Base-by-base conservation (phyloP, 30 jellyfish, hydroid and myxozoan species). In the Clytia hemisphaerica region DNA sequence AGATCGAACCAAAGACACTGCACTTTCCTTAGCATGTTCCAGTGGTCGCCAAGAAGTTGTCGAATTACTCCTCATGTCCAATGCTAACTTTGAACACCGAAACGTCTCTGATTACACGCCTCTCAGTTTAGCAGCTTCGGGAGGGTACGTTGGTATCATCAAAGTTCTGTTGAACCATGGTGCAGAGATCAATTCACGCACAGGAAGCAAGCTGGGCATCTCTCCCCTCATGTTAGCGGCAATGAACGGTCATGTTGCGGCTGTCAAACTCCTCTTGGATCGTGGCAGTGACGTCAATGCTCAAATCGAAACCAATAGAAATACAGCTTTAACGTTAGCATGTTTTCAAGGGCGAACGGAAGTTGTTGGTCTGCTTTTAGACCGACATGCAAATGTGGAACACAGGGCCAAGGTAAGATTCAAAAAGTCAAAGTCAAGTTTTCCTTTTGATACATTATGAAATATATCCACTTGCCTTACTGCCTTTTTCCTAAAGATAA, bases 241-340 rank as follows among this genome's bases (percentile, higher is more conserved):
- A 2, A 92, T 92, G 99, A 92, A 92, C 61, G 99, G 99, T n/a
- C 99, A 92, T 72, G 95, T 82, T 71, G 90, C 95, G 14, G 95
- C 95, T 53, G 99, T 92, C 50, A 83, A 92, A 58, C 67, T 82
- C 31, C 68, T 92, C 2, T 92, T 92, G 6, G 95, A 82, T 53
- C 54, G 74, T 78, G 99, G 99, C 3, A 76, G 94, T 72, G 99
- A 92, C 73, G 99, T 92, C 65, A 92, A 92, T 78, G 95, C 95
- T 0, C 95, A 89, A 95, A 89, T 89, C 58, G 98, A 89, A 42
- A 89, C 98, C 2, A 92, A 92, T 53, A 83, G 99, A 36, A 92
- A 83, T 82, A 92, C 99, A 4, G 95, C 99, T 16, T 75, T 92
- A 40, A 82, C 99, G 2, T 70, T 92, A 77, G 99, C 99, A 5